Evolutionary conservation across 2,113 vertebrate species (phyloP), one percentile per base, ranked within the genome.

Genomic region (Kryptolebias marmoratus): DNA sequence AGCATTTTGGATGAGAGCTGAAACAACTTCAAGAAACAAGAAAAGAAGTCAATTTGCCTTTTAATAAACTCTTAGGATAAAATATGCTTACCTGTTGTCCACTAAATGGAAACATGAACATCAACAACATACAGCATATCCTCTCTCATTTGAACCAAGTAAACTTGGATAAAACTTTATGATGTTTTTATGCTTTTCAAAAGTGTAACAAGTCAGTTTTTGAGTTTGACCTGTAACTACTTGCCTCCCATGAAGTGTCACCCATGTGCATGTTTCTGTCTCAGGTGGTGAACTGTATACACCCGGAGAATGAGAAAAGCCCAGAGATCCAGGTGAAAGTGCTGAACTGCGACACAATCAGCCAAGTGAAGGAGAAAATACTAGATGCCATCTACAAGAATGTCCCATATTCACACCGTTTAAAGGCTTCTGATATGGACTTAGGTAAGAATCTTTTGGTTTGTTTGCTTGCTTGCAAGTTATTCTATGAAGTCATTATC

Each of bases 371-470:
- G 88, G 98, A 99, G 91, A 99, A 99, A 90, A 98, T 99, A 78
- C 94, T 99, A 0, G 98, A 99, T 1, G 96, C 98, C 88, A 97
- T 99, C 90, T 99, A 98, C 91, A 99, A 99, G 93, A 99, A 99
- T 0, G 94, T 99, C 30, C 98, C 97, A 13, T 97, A 97, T 83
- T 99, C 98, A 2, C 98, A 98, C 63, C 91, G 98, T 39, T 95
- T 96, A 58, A 99, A 98, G 87, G 97, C 97, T 47, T 95, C 96
- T 7, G 98, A 99, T 79, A 98, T 99, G 97, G 98, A 99, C 84
- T 89, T 99, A 48, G 98, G 98, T 99, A 93, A 47, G 90, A 87
- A 22, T 59, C 16, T 44, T 11, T 55, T 2, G 11, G 1, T 54
- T 2, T 28, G 14, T 50, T 50, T 50, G 32, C 32, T 16, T 50